Conservation (phyloP, 2,797 vertebrate genomes). For the Liasis olivaceus region DNA sequence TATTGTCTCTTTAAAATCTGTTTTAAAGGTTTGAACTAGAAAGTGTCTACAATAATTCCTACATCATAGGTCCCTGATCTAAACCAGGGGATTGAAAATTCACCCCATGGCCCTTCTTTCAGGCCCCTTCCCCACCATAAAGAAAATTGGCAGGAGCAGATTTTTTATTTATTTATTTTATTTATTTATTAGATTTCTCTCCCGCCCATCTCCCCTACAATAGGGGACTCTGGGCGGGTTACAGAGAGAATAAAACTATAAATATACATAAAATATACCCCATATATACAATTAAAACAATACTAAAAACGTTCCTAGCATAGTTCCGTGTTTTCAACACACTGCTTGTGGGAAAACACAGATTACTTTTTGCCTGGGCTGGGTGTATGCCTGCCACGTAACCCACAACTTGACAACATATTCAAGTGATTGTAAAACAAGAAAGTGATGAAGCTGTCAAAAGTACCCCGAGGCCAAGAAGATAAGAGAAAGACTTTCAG, state of each 20-base stretch:
- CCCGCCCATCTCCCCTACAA: too few relatives aligned
- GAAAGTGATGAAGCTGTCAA: neutral
- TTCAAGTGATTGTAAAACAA: slow-evolving; percentile 15
- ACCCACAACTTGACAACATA: neutral
- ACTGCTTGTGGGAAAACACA: neutral
- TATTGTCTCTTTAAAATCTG: too few relatives aligned
- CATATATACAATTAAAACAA: too few relatives aligned
- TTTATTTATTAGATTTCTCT: too few relatives aligned
- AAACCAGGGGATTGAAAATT: neutral
- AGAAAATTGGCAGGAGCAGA: slow-evolving; percentile 14
- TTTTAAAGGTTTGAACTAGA: neutral
- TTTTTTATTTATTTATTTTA: too few relatives aligned
- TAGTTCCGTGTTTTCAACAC: neutral
- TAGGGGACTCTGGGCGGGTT: too few relatives aligned
- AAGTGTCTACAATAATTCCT: neutral
- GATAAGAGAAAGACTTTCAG: neutral
- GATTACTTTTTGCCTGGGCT: slow-evolving; percentile 31
- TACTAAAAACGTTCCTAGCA: too few relatives aligned
- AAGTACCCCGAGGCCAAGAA: neutral
- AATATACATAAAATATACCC: too few relatives aligned
- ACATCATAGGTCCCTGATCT: neutral
- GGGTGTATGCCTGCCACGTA: slow-evolving; percentile 28
- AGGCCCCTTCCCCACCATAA: neutral
- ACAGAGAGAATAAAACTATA: too few relatives aligned
- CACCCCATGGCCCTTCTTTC: neutral